These are phyloP conservation scores for Hedya salicella DNA, from an alignment of 2,888 invertebrate genomes.

Conservation along the genomic window DNA sequence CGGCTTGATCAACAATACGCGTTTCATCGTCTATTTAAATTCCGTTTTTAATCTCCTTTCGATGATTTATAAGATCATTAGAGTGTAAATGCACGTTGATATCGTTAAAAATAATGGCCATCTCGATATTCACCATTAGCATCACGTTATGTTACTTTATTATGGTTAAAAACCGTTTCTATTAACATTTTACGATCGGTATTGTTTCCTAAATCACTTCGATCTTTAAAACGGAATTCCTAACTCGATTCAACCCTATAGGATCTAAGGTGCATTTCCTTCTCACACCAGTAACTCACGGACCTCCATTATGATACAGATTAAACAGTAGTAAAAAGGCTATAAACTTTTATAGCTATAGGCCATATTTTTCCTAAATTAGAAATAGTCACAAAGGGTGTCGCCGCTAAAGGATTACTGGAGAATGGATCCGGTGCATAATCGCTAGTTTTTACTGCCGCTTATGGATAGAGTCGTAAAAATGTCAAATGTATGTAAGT, in stretches of 20 bases:
- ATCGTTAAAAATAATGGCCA: slow-evolving; percentile 31
- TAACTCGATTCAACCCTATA: slow-evolving; percentile 33
- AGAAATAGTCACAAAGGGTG: slow-evolving; percentile 71
- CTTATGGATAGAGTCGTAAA: slow-evolving; percentile 77
- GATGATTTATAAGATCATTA: neutral
- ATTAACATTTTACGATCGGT: slow-evolving; percentile 27
- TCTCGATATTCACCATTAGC: slow-evolving; percentile 27
- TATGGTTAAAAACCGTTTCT: slow-evolving; percentile 23
- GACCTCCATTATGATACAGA: slow-evolving; percentile 69
- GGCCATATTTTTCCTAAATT: slow-evolving; percentile 75
- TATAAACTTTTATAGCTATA: slow-evolving; percentile 77
- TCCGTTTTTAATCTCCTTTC: slow-evolving; percentile 19
- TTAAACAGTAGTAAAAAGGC: slow-evolving; percentile 81
- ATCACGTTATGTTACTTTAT: slow-evolving; percentile 21
- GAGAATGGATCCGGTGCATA: slow-evolving; percentile 67
- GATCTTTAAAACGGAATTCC: slow-evolving; percentile 18
- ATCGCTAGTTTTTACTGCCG: slow-evolving; percentile 65
- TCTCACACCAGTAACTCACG: slow-evolving; percentile 65
- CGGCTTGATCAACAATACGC: slow-evolving; percentile 4
- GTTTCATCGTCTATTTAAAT: slow-evolving; percentile 44
- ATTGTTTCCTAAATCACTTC: slow-evolving; percentile 25
- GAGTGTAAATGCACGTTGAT: slow-evolving; percentile 5
- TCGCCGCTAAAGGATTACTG: slow-evolving; percentile 67
- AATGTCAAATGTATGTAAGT: slow-evolving; percentile 59
- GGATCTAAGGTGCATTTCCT: slow-evolving; percentile 35